Base-by-base conservation (phyloP, 1,140 invertebrate genomes). In the Drosophila truncata region DNA sequence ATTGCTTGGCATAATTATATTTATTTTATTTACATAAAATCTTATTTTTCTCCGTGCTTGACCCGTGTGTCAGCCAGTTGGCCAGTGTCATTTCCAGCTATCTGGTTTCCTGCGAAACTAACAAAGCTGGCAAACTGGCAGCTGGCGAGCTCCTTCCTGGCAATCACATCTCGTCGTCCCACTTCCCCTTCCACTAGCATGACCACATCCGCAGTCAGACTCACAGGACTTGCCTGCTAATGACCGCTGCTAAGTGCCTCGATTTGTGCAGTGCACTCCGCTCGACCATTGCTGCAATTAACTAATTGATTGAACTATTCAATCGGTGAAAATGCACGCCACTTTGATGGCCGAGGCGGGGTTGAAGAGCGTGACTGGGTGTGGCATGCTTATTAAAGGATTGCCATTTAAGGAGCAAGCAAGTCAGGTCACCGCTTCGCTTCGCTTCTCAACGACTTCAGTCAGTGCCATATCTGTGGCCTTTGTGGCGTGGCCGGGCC, bases 301-400 rank as follows among this genome's bases (percentile, higher is more conserved):
- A 91, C 85, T 90, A 90, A 90, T 90, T 90, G 85, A 91, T 91
- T 85, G 85, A 85, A 90, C 86, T 90, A 90, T 85, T 90, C 85
- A 90, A 90, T 90, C 78, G 70, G 35, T 72, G 69, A 71, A 75
- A 84, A 84, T 86, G 83, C 83, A 80, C 71, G 57, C 46, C 64
- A 77, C 49, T 64, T 55, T 46, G 31, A 37, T 20, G 13, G 37
- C 10, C 10, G 35, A 7, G 20, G 42, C 18, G 11, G 46, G 46
- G 11, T 50, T 27, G 13, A 23, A 23, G 25, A 29, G 46, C 64
- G 46, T 63, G 66, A 54, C 31, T 74, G 80, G 80, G 80, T 66
- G 80, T 82, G 80, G 69, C 67, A 23, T 47, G 31, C 33, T 63
- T 73, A 72, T 78, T 69, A 78, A 78, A 69, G 74, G 66, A 70